Evolutionary conservation across 2,113 vertebrate species (phyloP), one percentile per base, ranked within the genome.

Genomic region (Stigmatopora nigra): DNA sequence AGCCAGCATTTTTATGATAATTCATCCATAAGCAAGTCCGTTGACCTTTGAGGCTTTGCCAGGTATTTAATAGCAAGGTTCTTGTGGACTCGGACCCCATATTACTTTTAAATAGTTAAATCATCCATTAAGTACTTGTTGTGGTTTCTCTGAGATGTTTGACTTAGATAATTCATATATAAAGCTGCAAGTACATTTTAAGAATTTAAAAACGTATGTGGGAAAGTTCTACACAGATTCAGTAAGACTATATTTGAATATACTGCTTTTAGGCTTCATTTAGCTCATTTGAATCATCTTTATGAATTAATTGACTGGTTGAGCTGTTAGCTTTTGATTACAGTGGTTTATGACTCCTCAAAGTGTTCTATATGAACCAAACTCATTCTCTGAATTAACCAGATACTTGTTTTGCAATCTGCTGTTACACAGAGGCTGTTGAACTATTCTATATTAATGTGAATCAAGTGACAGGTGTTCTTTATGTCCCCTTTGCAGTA

Each of bases 61-160:
- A 0, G 0, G 17, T 47, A 19, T 48, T 65, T 64, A 44, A 59
- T 68, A 52, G 68, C 47, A 52, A 16, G 20, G 13, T 9, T 49
- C 61, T n/a, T 15, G 41, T 61, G 19, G n/a, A 35, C 35, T 8
- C 12, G 19, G n/a, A 22, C 35, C 12, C 12, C 56, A 3, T 49
- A 13, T 48, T 58, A 1, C 36, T 65, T 68, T 64, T 47, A 69
- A 68, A 73, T 20, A 20, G 17, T 64, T 47, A 69, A 68, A 73
- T 20, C 17, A 17, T 67, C 48, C 68, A 53, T 61, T 60, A 68
- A 48, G 64, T 55, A 56, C 61, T 47, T 44, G n/a, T 9, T 5
- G 47, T 14, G 63, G 19, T 36, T 7, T 65, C 10, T 13, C 61
- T 25, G 12, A 57, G 52, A 31, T 35, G 0, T 53, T 51, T 61